Base-by-base conservation (phyloP, 2,797 vertebrate genomes). In the Brachyalestes nurse region DNA sequence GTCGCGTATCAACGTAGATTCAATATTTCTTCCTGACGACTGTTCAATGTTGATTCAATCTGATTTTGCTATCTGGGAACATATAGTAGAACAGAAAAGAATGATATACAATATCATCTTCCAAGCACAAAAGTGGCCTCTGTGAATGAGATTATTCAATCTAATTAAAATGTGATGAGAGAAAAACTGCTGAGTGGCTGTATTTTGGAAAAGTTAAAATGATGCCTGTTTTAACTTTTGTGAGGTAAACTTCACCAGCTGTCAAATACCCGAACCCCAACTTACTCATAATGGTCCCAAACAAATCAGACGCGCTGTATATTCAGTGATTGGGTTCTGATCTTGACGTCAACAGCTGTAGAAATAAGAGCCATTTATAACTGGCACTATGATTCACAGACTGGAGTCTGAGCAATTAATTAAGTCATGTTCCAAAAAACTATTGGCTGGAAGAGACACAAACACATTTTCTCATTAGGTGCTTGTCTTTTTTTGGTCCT, bases 271-370 rank as follows among this genome's bases (percentile, higher is more conserved):
- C 34, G 14, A 1, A 42, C 13, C 7, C 16, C 34, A 34, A 34
- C 66, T 6, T 28, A 12, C 21, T 49, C 45, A 70, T 49, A 23
- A 49, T 70, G 8, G 23, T 21, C 67, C 6, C 47, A 25, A 51
- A 47, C 69, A 45, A 45, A 69, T 45, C 16, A 45, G 8, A 40
- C 62, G 61, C 12, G 34, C 13, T 51, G 47, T 51, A 14, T 67
- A 51, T 34, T 78, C 19, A 16, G 25, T 67, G 65, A 67, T 21
- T n/a, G 21, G 19, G 45, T 67, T 51, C 28, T 77, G 74, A 40
- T 53, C 42, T 25, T 80, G 77, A 80, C 51, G 38, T 83, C 73
- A 72, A 17, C 64, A 70, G 55, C 71, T 75, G 83, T 78, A 55
- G 12, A 21, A 77, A 19, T 47, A 16, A 55, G 72, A 60, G 47